These are phyloP conservation scores for Philopedon plagiatum DNA, from an alignment of 2,888 invertebrate species.

Conservation along the genomic window DNA sequence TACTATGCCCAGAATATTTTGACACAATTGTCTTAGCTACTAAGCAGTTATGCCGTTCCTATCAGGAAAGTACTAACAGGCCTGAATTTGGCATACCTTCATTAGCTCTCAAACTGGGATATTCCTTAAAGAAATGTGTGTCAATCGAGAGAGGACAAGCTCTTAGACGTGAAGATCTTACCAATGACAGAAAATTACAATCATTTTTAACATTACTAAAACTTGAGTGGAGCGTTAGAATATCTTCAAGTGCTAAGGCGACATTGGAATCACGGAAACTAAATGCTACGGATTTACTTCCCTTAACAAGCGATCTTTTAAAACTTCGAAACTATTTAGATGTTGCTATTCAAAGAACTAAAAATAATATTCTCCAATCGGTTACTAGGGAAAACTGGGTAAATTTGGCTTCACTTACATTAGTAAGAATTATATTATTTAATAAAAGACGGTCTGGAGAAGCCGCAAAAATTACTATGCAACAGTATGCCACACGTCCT, in stretches of 20 bases:
- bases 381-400: conserved; percentile 9
- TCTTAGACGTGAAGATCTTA: conserved; percentile 39
- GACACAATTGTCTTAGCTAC: conserved; percentile 35
- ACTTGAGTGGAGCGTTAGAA: conserved; percentile 50
- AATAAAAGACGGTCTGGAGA: conserved; percentile 54
- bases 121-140: conserved; percentile 49
- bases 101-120: conserved; percentile 48
- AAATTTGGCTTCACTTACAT: conserved; percentile 30
- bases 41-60: conserved; percentile 14
- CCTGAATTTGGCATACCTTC: not conserved
- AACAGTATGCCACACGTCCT: conserved; percentile 44
- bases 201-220: conserved; percentile 44
- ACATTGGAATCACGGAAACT: conserved; percentile 47
- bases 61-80: not conserved
- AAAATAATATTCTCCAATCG: not conserved
- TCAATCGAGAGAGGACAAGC: conserved; percentile 44
- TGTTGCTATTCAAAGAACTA: conserved; percentile 19
- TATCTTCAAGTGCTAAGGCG: conserved; percentile 50
- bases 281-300: conserved; percentile 48
- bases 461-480: conserved; percentile 49
- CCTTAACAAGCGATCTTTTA: conserved; percentile 51
- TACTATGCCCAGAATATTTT: conserved; percentile 35
- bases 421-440: conserved; percentile 49
- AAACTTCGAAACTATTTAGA: conserved; percentile 48
- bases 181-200: conserved; percentile 28